Evolutionary conservation across 2,797 vertebrate genomes (phyloP).

Genomic region (Avahi laniger): DNA sequence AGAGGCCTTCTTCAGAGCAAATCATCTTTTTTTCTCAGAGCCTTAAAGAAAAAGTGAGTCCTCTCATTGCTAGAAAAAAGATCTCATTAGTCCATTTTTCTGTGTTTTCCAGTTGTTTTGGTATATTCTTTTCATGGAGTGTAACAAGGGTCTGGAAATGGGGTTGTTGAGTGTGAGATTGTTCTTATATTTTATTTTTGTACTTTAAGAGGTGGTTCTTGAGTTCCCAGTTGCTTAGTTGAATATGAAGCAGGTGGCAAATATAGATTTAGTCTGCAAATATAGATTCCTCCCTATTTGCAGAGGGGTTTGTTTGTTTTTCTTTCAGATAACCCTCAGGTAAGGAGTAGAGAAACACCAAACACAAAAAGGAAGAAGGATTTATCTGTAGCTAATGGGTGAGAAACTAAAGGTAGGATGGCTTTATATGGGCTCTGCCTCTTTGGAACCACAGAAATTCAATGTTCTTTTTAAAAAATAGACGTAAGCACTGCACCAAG

Average conservation of each 20-base stretch:
- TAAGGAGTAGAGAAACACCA: constrained; percentile 44
- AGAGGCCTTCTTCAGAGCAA: constrained; percentile 46
- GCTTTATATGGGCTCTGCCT: neutral
- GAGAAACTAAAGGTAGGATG: constrained; percentile 17
- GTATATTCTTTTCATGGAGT: constrained; percentile 34
- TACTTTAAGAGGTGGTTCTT: constrained; percentile 14
- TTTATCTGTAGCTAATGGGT: neutral
- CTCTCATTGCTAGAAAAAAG: constrained; percentile 22
- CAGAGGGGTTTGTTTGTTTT: neutral
- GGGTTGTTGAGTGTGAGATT: neutral
- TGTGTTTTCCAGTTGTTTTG: constrained; percentile 23
- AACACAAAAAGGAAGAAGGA: neutral
- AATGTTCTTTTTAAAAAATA: constrained; percentile 31
- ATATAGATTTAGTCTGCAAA: constrained; percentile 10
- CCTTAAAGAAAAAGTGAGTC: neutral
- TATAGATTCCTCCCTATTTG: constrained; percentile 25
- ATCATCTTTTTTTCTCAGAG: neutral
- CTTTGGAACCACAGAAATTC: constrained; percentile 53
- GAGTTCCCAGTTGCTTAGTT: constrained; percentile 38
- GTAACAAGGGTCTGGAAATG: constrained; percentile 20
- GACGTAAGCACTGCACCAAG: neutral
- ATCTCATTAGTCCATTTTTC: constrained; percentile 20
- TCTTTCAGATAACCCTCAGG: constrained; percentile 45
- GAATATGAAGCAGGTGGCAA: constrained; percentile 43
- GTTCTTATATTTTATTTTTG: constrained; percentile 20